These are phyloP conservation scores for Scaptomyza hsui DNA, from an alignment of 1,140 invertebrate genomes.

Conservation along the genomic window DNA sequence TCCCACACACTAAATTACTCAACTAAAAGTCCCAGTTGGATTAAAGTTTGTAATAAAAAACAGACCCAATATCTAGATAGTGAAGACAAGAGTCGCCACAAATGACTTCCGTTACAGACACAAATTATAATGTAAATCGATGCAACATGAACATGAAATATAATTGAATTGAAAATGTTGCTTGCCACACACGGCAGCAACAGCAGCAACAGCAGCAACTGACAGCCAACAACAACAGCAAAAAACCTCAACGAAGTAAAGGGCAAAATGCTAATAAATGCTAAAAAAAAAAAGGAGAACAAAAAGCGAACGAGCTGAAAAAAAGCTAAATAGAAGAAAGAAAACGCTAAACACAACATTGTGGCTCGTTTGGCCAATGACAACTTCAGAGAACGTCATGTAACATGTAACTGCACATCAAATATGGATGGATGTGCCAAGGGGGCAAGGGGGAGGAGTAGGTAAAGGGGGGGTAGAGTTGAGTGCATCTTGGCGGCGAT, in stretches of 20 bases:
- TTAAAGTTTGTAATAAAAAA: conserved; percentile 5
- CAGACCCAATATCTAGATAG: background rate
- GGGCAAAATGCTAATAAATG: conserved; percentile 82
- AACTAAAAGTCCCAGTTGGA: background rate
- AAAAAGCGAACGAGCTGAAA: conserved; percentile 10
- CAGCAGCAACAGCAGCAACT: conserved; percentile 43
- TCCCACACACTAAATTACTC: background rate
- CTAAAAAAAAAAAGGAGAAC: conserved; percentile 48
- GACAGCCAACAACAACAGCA: conserved; percentile 59
- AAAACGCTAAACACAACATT: conserved; percentile 67
- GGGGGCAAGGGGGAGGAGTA: conserved; percentile 2
- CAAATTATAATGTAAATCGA: conserved; percentile 82
- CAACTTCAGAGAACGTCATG: conserved; percentile 71
- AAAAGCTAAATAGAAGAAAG: conserved; percentile 40
- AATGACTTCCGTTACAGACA: conserved; percentile 79
- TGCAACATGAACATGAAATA: conserved; percentile 82
- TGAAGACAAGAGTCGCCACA: conserved; percentile 42
- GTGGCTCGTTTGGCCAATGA: conserved; percentile 62
- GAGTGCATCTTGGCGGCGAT: conserved; percentile 64
- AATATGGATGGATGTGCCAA: conserved; percentile 60
- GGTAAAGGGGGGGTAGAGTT: background rate
- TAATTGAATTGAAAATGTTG: conserved; percentile 81
- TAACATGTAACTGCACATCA: conserved; percentile 76
- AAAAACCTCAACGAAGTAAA: conserved; percentile 41
- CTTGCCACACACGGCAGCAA: conserved; percentile 74